These are phyloP conservation scores for Bibio marci DNA, from an alignment of 2,888 invertebrate genomes.

Conservation along the genomic window DNA sequence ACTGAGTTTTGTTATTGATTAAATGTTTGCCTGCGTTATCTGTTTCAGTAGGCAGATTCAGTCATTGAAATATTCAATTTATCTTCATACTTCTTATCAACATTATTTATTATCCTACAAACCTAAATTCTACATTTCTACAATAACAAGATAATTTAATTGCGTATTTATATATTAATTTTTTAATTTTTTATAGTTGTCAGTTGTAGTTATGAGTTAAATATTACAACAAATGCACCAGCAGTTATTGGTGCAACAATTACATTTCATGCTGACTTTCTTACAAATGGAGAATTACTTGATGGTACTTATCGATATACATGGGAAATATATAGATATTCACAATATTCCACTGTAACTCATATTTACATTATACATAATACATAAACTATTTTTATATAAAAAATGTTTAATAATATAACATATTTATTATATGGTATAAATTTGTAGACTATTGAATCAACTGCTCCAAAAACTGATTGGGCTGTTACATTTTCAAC, in stretches of 20 bases:
- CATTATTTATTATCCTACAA: too few species aligned
- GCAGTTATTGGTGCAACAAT: constrained; percentile 55
- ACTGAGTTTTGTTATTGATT: too few species aligned
- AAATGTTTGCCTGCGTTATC: too few species aligned
- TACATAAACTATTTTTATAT: too few species aligned
- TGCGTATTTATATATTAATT: too few species aligned
- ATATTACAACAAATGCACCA: constrained; percentile 43
- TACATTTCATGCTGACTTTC: constrained; percentile 45
- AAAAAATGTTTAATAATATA: constrained; percentile 2
- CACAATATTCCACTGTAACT: background rate
- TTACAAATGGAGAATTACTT: constrained; percentile 24
- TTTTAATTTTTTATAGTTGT: too few species aligned
- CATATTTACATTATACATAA: too few species aligned
- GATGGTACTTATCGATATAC: constrained; percentile 33
- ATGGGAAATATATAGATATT: constrained; percentile 40
- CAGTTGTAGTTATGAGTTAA: constrained; percentile 33
- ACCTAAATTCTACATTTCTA: too few species aligned
- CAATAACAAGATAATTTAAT: too few species aligned
- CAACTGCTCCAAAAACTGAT: constrained; percentile 34
- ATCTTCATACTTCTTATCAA: too few species aligned
- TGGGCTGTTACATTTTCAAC: constrained; percentile 45
- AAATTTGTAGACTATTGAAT: constrained; percentile 23
- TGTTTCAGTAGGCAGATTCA: too few species aligned
- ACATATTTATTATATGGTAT: constrained; percentile 3
- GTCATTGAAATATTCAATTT: too few species aligned